Evolutionary conservation across 2,113 vertebrate genomes (phyloP), one percentile per base, ranked within the genome.

Genomic region (Ictidomys tridecemlineatus): DNA sequence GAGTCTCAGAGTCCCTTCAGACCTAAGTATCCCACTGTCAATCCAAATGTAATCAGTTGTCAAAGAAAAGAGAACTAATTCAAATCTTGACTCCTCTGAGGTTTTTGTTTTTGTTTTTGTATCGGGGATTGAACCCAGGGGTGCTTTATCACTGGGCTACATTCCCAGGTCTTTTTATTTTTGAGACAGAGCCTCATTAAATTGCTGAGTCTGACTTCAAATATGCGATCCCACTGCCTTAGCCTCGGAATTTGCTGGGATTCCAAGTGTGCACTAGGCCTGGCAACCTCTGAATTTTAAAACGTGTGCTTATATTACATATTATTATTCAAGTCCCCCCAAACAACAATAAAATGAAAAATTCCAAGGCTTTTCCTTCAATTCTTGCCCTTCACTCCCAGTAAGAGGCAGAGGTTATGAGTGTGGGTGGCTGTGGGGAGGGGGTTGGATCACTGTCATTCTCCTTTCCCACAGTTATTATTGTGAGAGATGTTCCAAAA

Each of bases 21-120:
- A 56, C 6, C 83, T 90, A 85, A 92, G 86, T 72, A 58, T 48
- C 16, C 10, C 76, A 84, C n/a, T 56, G 32, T 72, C 20, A n/a
- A 79, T 83, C 48, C 74, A 93, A 94, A 78, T 94, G 61, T 70
- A 91, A 77, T 91, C 48, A 39, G 61, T 4, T 94, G 63, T 56
- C 87, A 73, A 2, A 89, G 65, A 96, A 96, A 79, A 89, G 11
- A 89, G 22, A 95, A 96, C 34, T 45, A 65, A 87, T 69, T 73
- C 65, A 37, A 91, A 90, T 65, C 9, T 34, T 12, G 85, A 39
- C 24, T 11, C 63, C 61, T 63, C 26, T 24, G 22, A 2, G 26
- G 26, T 63, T 28, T 63, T 28, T 63, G 14, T 63, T 26, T 63
- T 63, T 63, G 8, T 26, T 63, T 24, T 28, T 26, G 8, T 63